These are phyloP conservation scores for Contarinia nasturtii DNA, from an alignment of 1,140 invertebrate species.

Conservation along the genomic window DNA sequence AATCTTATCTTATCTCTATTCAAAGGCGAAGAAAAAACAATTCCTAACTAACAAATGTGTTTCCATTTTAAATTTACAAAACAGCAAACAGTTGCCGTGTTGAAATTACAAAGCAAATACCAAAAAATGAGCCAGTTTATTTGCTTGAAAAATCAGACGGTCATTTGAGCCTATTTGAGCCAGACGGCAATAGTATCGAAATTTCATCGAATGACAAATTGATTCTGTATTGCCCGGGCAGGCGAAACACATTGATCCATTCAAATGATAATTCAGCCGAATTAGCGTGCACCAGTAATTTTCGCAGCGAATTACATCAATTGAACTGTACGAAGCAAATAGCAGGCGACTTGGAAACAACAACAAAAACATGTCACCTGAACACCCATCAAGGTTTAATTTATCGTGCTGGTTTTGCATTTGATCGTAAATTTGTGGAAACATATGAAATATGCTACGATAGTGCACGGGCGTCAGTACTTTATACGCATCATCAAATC, in stretches of 20 bases:
- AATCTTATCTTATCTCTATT: too few species aligned
- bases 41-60: too few species aligned
- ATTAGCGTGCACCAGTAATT: background rate
- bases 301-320: background rate
- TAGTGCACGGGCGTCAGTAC: constrained; percentile 16
- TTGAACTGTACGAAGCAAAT: background rate
- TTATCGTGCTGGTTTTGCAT: background rate
- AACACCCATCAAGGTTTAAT: background rate
- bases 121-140: background rate
- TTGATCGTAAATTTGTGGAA: background rate
- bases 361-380: background rate
- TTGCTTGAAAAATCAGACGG: background rate
- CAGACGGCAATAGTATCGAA: background rate
- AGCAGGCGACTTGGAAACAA: background rate
- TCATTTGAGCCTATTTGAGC: background rate
- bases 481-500: constrained; percentile 5
- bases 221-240: background rate
- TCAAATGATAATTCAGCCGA: background rate
- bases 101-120: background rate
- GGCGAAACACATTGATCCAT: background rate
- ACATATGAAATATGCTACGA: background rate
- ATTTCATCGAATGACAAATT: background rate
- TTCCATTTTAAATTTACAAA: background rate
- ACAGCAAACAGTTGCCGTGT: background rate
- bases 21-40: too few species aligned